Percentiles rank a stretch among this genome's conserved stretches.
These are phyloP conservation scores for Lithophane leautieri DNA, from an alignment of 2,888 invertebrate species.

Conservation along the genomic window DNA sequence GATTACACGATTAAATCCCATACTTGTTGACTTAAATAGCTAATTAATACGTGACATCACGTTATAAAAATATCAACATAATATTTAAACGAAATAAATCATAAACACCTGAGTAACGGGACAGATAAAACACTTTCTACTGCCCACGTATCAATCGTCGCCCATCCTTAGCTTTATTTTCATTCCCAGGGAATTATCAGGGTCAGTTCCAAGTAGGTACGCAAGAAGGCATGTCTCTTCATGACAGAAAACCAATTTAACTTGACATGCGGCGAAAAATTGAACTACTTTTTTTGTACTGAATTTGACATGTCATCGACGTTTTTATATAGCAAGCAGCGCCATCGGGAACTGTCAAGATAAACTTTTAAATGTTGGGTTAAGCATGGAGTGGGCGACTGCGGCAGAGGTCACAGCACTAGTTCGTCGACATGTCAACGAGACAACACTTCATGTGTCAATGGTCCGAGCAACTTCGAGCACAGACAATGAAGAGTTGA, in stretches of 20 bases:
- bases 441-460: conserved; percentile 69
- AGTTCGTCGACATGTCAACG: conserved; percentile 73
- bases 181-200: conserved; percentile 55
- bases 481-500: conserved; percentile 62
- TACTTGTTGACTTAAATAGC: conserved; percentile 40
- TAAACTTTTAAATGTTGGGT: conserved; percentile 32
- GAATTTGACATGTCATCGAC: conserved; percentile 13
- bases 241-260: conserved; percentile 14
- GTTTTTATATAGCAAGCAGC: conserved; percentile 22
- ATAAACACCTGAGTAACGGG: conserved; percentile 28
- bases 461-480: conserved; percentile 58
- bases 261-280: conserved; percentile 15
- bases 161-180: conserved; percentile 41
- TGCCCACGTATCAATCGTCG: conserved; percentile 41
- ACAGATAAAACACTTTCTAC: conserved; percentile 46
- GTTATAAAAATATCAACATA: conserved; percentile 46
- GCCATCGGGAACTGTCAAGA: conserved; percentile 19
- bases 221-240: conserved; percentile 17
- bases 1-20: conserved; percentile 46
- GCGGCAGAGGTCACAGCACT: conserved; percentile 61
- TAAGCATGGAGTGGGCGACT: conserved; percentile 59
- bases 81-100: conserved; percentile 49
- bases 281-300: conserved; percentile 14
- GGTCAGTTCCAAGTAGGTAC: conserved; percentile 57
- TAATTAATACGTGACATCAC: conserved; percentile 22